Percentiles rank a stretch among this genome's conserved stretches.
Conservation (phyloP, 2,888 invertebrate genomes). For the Xanthorhoe spadicearia region DNA sequence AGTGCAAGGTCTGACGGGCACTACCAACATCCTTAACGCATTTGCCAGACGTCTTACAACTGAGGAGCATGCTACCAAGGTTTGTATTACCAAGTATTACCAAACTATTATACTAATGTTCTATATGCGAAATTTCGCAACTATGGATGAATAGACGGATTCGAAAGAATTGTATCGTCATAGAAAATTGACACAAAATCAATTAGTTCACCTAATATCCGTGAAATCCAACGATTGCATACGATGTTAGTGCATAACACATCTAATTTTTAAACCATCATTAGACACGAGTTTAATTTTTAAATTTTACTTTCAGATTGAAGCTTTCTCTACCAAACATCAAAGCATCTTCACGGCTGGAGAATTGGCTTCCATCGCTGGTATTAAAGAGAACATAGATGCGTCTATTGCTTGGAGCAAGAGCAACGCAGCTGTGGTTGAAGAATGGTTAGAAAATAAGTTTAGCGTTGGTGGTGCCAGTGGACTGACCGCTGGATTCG, state of each 20-base stretch:
- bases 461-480: conserved; percentile 53
- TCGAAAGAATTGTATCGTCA: too few species aligned
- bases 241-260: too few species aligned
- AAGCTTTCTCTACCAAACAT: conserved; percentile 56
- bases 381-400: conserved; percentile 70
- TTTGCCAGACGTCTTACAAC: conserved; percentile 69
- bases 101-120: not conserved
- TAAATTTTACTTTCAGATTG: conserved; percentile 53
- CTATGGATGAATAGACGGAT: too few species aligned
- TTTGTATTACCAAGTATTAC: conserved; percentile 39
- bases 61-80: conserved; percentile 60
- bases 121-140: too few species aligned
- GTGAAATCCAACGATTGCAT: too few species aligned
- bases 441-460: conserved; percentile 63
- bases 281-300: too few species aligned
- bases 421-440: conserved; percentile 57
- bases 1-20: conserved; percentile 76
- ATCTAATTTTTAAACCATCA: too few species aligned
- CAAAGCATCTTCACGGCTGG: conserved; percentile 65
- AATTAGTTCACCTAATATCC: too few species aligned
- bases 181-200: too few species aligned
- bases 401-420: conserved; percentile 71
- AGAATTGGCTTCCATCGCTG: conserved; percentile 64
- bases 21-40: conserved; percentile 76
- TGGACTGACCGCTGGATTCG: conserved; percentile 56